Percentiles rank a stretch among this genome's conserved stretches.
Evolutionary conservation across 2,888 invertebrate genomes (phyloP).

Genomic region (Harpagoxenus sublaevis): DNA sequence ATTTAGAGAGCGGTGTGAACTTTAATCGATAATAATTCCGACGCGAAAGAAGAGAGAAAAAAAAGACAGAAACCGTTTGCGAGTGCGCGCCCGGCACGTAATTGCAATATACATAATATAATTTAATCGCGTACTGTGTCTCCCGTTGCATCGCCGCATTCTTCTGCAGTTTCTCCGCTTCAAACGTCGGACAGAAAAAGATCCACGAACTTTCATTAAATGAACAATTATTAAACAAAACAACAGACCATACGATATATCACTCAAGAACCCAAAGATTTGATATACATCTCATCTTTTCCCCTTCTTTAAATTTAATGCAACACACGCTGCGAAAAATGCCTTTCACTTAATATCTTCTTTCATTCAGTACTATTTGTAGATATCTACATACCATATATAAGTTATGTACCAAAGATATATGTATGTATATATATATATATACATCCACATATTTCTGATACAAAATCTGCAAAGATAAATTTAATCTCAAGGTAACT

Average conservation of each 20-base stretch:
- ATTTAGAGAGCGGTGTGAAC: slow-evolving; percentile 60
- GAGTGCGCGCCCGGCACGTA: neutral
- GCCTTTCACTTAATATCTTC: slow-evolving; percentile 64
- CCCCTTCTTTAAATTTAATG: slow-evolving; percentile 42
- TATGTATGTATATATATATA: neutral
- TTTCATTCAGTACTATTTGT: slow-evolving; percentile 45
- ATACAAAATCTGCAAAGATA: slow-evolving; percentile 1
- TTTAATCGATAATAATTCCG: slow-evolving; percentile 20
- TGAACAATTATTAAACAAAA: slow-evolving; percentile 67
- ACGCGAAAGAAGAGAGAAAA: neutral
- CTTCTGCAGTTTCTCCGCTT: slow-evolving; percentile 71
- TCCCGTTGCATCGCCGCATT: slow-evolving; percentile 47
- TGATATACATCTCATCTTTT: neutral
- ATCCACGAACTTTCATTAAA: slow-evolving; percentile 46
- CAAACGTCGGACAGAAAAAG: slow-evolving; percentile 57
- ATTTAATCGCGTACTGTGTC: neutral
- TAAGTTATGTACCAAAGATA: neutral
- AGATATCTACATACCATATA: slow-evolving; percentile 60
- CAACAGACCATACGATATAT: slow-evolving; percentile 68
- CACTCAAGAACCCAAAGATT: slow-evolving; percentile 59
- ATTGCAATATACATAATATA: slow-evolving; percentile 22
- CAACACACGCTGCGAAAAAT: slow-evolving; percentile 63
- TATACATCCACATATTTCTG: neutral
- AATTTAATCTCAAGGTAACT: slow-evolving; percentile 31
- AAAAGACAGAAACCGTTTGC: neutral